These are phyloP conservation scores for Drosophila algonquin DNA, from an alignment of 2,888 invertebrate species.

Conservation along the genomic window DNA sequence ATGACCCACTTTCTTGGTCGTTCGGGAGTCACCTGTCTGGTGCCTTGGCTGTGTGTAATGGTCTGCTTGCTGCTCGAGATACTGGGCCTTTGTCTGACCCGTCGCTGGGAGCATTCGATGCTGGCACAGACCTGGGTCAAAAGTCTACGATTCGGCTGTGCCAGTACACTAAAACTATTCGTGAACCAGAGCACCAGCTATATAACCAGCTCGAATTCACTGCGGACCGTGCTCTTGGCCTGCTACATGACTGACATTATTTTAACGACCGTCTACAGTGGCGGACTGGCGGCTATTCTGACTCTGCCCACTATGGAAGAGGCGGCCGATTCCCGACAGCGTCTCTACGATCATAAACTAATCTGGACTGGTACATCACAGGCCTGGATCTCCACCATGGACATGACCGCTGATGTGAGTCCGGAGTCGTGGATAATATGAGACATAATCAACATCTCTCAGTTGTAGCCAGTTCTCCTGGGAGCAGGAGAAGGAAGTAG, in stretches of 20 bases:
- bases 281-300: constrained; percentile 88
- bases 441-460: neutral
- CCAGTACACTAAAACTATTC: constrained; percentile 74
- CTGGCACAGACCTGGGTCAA: constrained; percentile 40
- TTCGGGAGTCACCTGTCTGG: constrained; percentile 88
- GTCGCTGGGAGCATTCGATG: constrained; percentile 50
- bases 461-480: constrained; percentile 50
- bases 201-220: constrained; percentile 61
- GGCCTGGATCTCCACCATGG: constrained; percentile 85
- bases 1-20: constrained; percentile 86
- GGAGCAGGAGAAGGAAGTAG: too few species aligned
- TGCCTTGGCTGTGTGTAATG: constrained; percentile 87
- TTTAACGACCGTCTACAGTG: constrained; percentile 87
- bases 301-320: constrained; percentile 87
- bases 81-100: constrained; percentile 76
- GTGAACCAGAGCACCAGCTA: constrained; percentile 76
- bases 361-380: constrained; percentile 88
- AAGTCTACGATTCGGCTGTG: constrained; percentile 69
- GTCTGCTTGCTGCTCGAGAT: constrained; percentile 84
- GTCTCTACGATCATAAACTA: constrained; percentile 86
- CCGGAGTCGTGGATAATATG: neutral
- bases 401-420: constrained; percentile 72
- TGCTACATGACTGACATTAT: constrained; percentile 85
- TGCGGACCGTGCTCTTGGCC: constrained; percentile 72
- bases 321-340: constrained; percentile 87